Evolutionary conservation across 2,113 vertebrate species (phyloP).

Genomic region (Ceratotherium simum): DNA sequence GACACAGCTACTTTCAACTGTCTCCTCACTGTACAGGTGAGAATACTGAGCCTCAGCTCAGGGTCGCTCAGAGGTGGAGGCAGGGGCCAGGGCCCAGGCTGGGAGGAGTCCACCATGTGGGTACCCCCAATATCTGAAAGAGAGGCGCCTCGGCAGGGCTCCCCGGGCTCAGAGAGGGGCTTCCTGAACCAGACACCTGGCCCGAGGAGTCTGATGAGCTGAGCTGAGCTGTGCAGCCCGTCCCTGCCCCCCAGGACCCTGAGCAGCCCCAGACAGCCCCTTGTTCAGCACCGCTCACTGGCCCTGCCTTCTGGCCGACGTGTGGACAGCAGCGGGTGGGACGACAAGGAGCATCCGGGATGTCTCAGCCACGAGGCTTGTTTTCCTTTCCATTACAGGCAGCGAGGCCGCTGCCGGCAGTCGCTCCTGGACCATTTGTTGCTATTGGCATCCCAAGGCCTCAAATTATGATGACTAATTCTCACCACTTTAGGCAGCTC

Average conservation of each 20-base stretch:
- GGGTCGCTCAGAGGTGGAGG: fast-evolving
- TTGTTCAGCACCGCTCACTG: not conserved
- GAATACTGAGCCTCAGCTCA: not conserved
- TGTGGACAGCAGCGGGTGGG: not conserved
- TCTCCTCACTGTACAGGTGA: not conserved
- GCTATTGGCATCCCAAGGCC: constrained; percentile 74
- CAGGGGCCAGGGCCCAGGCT: not conserved
- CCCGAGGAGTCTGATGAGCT: not conserved
- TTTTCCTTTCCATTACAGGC: constrained; percentile 71
- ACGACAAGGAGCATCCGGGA: fast-evolving
- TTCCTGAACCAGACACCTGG: not conserved
- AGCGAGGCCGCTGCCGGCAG: not conserved
- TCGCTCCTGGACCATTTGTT: constrained; percentile 57
- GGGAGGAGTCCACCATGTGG: not conserved
- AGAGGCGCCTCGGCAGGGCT: not conserved
- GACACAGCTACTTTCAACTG: fast-evolving
- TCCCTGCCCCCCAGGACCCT: not conserved
- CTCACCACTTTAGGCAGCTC: constrained; percentile 63
- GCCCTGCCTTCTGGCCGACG: not conserved
- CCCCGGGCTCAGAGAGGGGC: not conserved
- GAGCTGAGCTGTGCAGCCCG: too few species aligned
- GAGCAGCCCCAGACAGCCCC: not conserved
- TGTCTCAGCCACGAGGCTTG: not conserved
- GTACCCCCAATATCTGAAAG: fast-evolving
- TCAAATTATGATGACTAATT: constrained; percentile 78